A percentile compares a stretch with the other conserved stretches of the same genome.
Conservation (phyloP, 2,797 vertebrate genomes). For the Acropternis orthonyx region DNA sequence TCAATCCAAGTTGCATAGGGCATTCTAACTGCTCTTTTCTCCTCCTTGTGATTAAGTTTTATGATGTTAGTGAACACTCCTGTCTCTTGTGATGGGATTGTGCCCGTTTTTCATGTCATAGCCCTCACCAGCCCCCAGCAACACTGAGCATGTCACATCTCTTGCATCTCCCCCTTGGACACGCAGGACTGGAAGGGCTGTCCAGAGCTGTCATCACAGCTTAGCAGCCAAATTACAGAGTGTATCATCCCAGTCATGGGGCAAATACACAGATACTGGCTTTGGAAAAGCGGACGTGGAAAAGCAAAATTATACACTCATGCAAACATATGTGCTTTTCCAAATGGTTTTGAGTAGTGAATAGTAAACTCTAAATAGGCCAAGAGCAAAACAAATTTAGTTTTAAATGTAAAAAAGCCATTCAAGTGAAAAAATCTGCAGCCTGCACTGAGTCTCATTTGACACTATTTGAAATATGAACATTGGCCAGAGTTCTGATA, state of each 20-base stretch:
- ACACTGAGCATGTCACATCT: not conserved
- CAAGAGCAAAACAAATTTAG: not conserved
- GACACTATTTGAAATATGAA: not conserved
- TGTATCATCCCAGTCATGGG: not conserved
- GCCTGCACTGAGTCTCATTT: not conserved
- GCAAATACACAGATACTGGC: not conserved
- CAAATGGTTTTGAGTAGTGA: not conserved
- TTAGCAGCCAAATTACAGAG: not conserved
- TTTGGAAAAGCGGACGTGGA: rapidly evolving
- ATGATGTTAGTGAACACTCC: not conserved
- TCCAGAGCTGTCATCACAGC: not conserved
- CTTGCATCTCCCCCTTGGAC: not conserved
- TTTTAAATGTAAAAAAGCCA: not conserved
- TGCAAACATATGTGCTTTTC: not conserved
- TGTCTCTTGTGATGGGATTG: not conserved
- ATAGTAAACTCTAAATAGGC: not conserved
- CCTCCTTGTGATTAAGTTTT: not conserved
- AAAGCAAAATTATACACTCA: not conserved
- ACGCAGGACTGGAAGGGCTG: not conserved
- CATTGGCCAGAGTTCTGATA: not conserved
- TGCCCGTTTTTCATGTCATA: not conserved
- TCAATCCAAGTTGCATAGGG: not conserved
- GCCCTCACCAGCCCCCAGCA: not conserved
- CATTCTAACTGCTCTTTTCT: not conserved
- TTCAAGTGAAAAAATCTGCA: not conserved